Percentiles rank a stretch among this genome's conserved stretches.
Evolutionary conservation across 2,888 invertebrate genomes (phyloP).

Genomic region (Acleris holmiana): DNA sequence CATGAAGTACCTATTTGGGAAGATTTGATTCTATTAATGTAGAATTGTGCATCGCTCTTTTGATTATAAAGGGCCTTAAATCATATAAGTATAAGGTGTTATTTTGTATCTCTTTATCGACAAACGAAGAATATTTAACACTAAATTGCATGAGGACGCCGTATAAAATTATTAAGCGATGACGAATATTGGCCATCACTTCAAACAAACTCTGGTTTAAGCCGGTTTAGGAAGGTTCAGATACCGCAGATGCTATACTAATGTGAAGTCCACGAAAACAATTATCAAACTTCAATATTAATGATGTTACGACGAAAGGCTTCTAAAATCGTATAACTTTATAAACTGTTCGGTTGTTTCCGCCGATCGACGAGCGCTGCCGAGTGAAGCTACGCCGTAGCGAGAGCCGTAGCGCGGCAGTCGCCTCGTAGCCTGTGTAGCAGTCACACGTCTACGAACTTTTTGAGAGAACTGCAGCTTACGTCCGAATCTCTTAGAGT

Average conservation of each 20-base stretch:
- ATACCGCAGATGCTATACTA: constrained; percentile 2
- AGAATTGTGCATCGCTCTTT: too few species aligned
- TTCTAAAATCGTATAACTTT: constrained; percentile 53
- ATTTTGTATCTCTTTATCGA: too few species aligned
- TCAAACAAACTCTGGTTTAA: neutral
- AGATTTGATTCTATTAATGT: too few species aligned
- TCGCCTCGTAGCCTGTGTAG: constrained; percentile 70
- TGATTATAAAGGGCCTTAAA: too few species aligned
- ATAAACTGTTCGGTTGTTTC: constrained; percentile 60
- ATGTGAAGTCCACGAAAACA: constrained; percentile 21
- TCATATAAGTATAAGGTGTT: too few species aligned
- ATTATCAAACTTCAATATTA: constrained; percentile 30
- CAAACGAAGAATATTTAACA: too few species aligned
- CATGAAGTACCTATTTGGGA: too few species aligned
- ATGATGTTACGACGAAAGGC: constrained; percentile 22
- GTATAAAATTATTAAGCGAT: too few species aligned
- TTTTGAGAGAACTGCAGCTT: constrained; percentile 43
- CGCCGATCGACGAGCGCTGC: constrained; percentile 59
- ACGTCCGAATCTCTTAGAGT: constrained; percentile 32
- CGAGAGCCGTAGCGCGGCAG: constrained; percentile 70
- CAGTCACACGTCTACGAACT: constrained; percentile 40
- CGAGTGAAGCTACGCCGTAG: constrained; percentile 54
- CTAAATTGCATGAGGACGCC: too few species aligned
- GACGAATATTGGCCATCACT: too few species aligned
- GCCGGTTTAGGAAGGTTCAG: neutral